These are phyloP conservation scores for Bothrops jararaca DNA, from an alignment of 2,113 vertebrate genomes.

Conservation along the genomic window DNA sequence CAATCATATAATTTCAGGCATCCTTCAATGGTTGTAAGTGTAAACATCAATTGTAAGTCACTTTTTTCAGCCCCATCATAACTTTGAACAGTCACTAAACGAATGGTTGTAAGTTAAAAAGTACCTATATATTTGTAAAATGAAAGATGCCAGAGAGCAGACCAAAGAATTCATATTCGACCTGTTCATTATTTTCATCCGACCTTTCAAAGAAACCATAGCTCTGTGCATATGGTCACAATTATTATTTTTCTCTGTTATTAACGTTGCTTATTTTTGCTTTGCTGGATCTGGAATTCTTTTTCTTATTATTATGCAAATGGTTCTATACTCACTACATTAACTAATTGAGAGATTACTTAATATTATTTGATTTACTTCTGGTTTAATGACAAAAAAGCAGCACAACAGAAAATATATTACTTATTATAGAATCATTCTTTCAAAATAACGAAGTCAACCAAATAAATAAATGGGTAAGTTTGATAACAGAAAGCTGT, in stretches of 20 bases:
- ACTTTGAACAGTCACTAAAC: background rate
- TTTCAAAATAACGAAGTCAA: background rate
- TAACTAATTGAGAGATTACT: background rate
- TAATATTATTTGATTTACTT: background rate
- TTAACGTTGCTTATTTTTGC: background rate
- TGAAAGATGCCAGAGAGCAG: background rate
- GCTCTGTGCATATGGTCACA: background rate
- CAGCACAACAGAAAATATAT: background rate
- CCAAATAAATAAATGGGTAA: background rate
- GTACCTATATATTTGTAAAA: background rate
- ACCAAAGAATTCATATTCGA: background rate
- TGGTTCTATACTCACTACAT: background rate
- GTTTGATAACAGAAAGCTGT: background rate
- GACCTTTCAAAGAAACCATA: background rate
- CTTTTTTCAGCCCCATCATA: background rate
- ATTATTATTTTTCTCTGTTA: background rate
- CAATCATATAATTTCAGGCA: background rate
- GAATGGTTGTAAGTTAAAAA: background rate
- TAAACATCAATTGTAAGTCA: background rate
- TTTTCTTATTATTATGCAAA: background rate
- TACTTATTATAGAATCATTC: background rate
- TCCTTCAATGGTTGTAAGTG: background rate
- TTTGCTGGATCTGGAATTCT: background rate
- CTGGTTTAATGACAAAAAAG: background rate
- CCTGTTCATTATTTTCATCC: background rate